Evolutionary conservation across 2,888 invertebrate genomes (phyloP).

Genomic region (Quadriops clusia): DNA sequence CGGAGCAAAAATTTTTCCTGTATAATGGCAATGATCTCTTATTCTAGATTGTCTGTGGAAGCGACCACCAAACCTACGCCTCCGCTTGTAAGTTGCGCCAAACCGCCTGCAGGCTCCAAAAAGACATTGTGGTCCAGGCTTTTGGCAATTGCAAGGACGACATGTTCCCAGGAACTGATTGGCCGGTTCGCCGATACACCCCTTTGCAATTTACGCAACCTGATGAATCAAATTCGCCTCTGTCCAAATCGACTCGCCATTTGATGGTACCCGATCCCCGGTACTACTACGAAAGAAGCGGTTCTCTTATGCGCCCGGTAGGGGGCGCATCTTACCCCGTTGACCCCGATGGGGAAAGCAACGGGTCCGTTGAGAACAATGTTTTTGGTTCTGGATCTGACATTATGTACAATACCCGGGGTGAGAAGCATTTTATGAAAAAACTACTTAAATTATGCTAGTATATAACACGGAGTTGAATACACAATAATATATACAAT

Average conservation of each 20-base stretch:
- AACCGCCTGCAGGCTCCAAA: slow-evolving; percentile 71
- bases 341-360: slow-evolving; percentile 24
- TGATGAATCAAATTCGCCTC: slow-evolving; percentile 56
- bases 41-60: slow-evolving; percentile 51
- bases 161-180: slow-evolving; percentile 60
- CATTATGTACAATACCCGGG: slow-evolving; percentile 30
- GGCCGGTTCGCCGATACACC: slow-evolving; percentile 64
- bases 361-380: slow-evolving; percentile 26
- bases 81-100: slow-evolving; percentile 71
- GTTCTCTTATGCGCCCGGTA: slow-evolving; percentile 26
- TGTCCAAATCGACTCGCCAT: slow-evolving; percentile 72
- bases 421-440: too few species aligned
- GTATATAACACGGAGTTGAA: too few species aligned
- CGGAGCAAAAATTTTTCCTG: neutral
- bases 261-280: slow-evolving; percentile 57
- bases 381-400: slow-evolving; percentile 26
- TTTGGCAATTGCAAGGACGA: slow-evolving; percentile 64
- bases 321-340: slow-evolving; percentile 27
- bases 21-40: too few species aligned
- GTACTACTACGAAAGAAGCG: slow-evolving; percentile 49
- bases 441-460: too few species aligned
- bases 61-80: slow-evolving; percentile 67
- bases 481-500: too few species aligned
- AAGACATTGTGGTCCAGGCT: slow-evolving; percentile 64
- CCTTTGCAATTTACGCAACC: slow-evolving; percentile 70